Base-by-base conservation (phyloP, 2,888 invertebrate species). In the Dryomyza anilis region DNA sequence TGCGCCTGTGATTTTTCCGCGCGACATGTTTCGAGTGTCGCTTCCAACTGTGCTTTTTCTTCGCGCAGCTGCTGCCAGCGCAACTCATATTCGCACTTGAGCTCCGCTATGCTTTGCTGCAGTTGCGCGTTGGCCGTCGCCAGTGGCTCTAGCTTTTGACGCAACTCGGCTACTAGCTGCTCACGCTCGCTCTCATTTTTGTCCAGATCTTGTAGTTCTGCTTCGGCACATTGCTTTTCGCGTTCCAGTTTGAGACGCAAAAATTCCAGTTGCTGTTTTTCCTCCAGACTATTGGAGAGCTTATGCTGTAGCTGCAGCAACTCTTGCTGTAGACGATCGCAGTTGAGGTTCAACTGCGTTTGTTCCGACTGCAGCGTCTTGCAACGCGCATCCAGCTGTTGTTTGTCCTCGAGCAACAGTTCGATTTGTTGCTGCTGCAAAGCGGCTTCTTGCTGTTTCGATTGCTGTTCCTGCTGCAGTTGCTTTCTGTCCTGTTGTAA, bases 191-290 rank as follows among this genome's bases (percentile, higher is more conserved):
- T 30, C 2, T 63, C 48, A 16, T 6, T 63, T 2, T 12, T 25
- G 16, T 39, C 21, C n/a, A 55, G 8, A 2, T 63, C 63, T 7
- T 56, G 30, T 45, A 46, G 23, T 12, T 21, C 25, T 8, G 39
- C 16, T 2, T 56, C 56, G 14, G 36, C 29, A 12, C 71, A 67
- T 2, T 68, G 46, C 27, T 73, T 74, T 27, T 75, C 73, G 2
- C 60, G 30, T 3, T 57, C 29, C 2, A 75, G n/a, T 4, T 63
- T 12, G 10, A 62, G 25, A 1, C 66, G 19, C 39, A 14, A 43
- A 33, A 61, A n/a, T 2, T 67, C 56, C 29, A 45, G 12, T 46
- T 45, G 46, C 21, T 69, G 64, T 19, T 55, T 65, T 45, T 71
- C 59, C 5, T 65, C 29, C 52, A 21, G 46, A 63, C 1, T 69